Percentiles rank a stretch among this genome's conserved stretches.
Evolutionary conservation across 23 tunicate species (phyloP).

Genomic region (Ascidia mentula): DNA sequence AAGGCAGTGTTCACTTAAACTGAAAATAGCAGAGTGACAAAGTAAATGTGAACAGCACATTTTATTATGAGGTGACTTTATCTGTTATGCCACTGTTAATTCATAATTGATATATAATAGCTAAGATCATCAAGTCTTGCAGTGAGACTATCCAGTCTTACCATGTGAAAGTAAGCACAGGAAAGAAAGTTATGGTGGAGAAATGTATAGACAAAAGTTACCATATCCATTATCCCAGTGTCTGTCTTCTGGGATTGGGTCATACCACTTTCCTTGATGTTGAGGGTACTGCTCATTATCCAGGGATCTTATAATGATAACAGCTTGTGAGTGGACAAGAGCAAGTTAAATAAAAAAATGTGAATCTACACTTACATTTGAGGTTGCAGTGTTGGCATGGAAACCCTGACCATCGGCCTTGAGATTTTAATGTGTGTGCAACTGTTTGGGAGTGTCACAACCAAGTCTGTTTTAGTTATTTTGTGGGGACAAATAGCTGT

Average conservation of each 20-base stretch:
- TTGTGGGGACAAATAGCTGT: slow-evolving; percentile 94
- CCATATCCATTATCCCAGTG: slow-evolving; percentile 38
- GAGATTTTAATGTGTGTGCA: slow-evolving; percentile 85
- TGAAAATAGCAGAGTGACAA: no score
- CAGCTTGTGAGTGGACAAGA: not conserved
- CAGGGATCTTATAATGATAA: slow-evolving; percentile 1
- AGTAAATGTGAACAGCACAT: no score
- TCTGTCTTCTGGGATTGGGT: slow-evolving; percentile 27
- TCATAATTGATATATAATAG: no score
- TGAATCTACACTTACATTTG: not conserved
- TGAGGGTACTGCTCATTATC: slow-evolving; percentile 25
- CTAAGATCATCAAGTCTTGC: no score
- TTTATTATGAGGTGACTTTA: no score
- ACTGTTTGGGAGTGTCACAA: slow-evolving; percentile 50
- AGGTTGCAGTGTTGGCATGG: slow-evolving; percentile 8
- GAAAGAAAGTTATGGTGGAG: no score
- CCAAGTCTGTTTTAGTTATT: slow-evolving; percentile 66
- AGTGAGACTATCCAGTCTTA: no score
- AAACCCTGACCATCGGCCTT: slow-evolving; percentile 60
- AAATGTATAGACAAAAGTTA: no score
- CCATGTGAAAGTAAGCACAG: no score
- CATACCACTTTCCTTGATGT: slow-evolving; percentile 51
- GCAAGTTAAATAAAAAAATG: no score
- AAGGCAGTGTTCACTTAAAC: no score
- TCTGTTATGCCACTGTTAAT: no score